Base-by-base conservation (phyloP, 2,888 invertebrate species). In the Corythucha ciliata region DNA sequence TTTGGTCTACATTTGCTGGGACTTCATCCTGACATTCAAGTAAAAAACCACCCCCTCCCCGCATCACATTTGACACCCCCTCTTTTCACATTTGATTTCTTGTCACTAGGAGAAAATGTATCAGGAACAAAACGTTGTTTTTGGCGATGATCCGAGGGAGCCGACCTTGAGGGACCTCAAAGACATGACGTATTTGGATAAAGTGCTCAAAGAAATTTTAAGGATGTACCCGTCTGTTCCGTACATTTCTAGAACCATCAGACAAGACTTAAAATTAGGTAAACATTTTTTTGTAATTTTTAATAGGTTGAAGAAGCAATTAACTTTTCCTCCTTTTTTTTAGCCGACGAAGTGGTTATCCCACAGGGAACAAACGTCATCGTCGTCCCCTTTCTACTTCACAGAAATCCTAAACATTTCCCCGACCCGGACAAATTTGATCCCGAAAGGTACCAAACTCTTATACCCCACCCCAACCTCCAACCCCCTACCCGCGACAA, bases 361-460 rank as follows among this genome's bases (percentile, higher is more conserved):
- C 64, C 65, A 1, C 37, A 57, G 1, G 58, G 60, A 2, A 52
- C 59, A 1, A 60, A 60, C 5, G 46, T 63, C 4, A 42, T 57
- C 1, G 46, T 65, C 10, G 33, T 58, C 8, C 56, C 63, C 3
- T 63, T 59, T 37, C 41, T 57, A 16, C 27, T 66, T 18, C 72
- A 73, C 54, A 60, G 66, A 12, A 65, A 70, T 56, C 61, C 63
- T 4, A 57, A 62, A 14, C 58, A 64, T 40, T 72, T 64, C 57
- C 68, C 71, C 0, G 67, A 72, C 32, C 70, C 72, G 3, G 67
- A 70, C 22, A 63, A 51, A 34, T 72, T 69, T 61, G 64, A 70
- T 52, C 71, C 72, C 1, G 68, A 71, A 49, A 58, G 72, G 49
- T 73, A 72, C 59, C 58, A n/a, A n/a, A n/a, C n/a, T n/a, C n/a